Evolutionary conservation across 2,797 vertebrate species (phyloP), one percentile per base, ranked within the genome.

Genomic region (Leptodactylus fallax): DNA sequence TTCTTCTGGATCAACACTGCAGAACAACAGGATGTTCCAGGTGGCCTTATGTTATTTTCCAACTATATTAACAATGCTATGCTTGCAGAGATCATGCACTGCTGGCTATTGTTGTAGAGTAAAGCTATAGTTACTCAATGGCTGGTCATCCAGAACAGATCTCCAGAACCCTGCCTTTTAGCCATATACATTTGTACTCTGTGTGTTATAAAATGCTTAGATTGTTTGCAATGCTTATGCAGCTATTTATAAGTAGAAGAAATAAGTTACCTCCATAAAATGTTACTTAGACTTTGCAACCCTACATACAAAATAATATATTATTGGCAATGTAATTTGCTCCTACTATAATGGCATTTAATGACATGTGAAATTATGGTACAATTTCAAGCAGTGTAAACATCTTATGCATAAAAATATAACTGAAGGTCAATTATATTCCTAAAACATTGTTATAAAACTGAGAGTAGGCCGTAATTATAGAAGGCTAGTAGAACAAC

Each of bases 251-350:
- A 49, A 36, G 71, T 74, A 49, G 14, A 49, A 45, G 1, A 74
- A 47, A 45, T 74, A 11, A 3, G 3, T 36, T 1, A 36, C 36
- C 36, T 36, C 36, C 1, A 36, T 36, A 36, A 36, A 36, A 36
- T 36, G 36, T 36, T 36, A 36, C 4, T 36, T 2, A 36, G 36
- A 36, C 36, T 36, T 36, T 36, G 36, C 36, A 36, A 36, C 1
- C 36, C 36, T 36, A 1, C 36, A 36, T 49, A 4, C n/a, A 23
- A 25, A 63, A 36, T 79, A n/a, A 25, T 10, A 36, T 27, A 69
- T 60, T 9, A 47, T 11, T 80, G 27, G 56, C 27, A 79, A 79
- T 58, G 79, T 45, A 80, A 80, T 80, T 61, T 45, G 19, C 21
- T 58, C 10, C 8, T 2, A 12, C 11, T 21, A 3, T 45, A 61